Conservation (phyloP, 2,797 vertebrate species). For the Lutjanus argentimaculatus region DNA sequence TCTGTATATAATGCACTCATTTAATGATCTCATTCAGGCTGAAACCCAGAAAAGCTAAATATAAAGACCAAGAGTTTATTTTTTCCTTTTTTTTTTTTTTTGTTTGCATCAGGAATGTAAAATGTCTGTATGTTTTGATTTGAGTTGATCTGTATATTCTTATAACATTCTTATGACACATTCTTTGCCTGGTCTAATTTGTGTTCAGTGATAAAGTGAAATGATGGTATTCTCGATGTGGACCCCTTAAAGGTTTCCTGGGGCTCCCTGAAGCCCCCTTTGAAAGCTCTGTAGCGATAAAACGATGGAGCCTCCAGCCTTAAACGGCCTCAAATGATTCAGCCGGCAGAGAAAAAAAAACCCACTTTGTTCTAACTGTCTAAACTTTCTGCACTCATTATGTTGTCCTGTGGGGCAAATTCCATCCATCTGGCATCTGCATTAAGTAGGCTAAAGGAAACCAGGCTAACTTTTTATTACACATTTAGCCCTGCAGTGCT, state of each 20-base stretch:
- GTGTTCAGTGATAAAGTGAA: not conserved
- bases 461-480: not conserved
- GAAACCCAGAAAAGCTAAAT: not conserved
- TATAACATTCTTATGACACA: not conserved
- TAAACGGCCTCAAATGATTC: not conserved
- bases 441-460: constrained; percentile 31
- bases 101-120: not conserved
- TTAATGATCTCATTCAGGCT: not conserved
- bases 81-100: not conserved
- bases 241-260: not conserved
- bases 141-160: not conserved
- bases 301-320: constrained; percentile 4
- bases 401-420: constrained; percentile 20
- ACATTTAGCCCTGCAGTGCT: constrained; percentile 1
- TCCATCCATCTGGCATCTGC: constrained; percentile 34
- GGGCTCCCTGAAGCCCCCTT: constrained; percentile 3
- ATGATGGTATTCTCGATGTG: not conserved
- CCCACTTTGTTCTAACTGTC: constrained; percentile 21
- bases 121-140: not conserved
- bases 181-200: not conserved
- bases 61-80: not conserved
- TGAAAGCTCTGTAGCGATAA: constrained; percentile 3
- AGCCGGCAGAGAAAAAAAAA: constrained; percentile 13
- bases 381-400: constrained; percentile 38
- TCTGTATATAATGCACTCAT: no score